A percentile compares a stretch with the other conserved stretches of the same genome.
Conservation (phyloP, 1,140 invertebrate genomes). For the Antheraea mylitta region DNA sequence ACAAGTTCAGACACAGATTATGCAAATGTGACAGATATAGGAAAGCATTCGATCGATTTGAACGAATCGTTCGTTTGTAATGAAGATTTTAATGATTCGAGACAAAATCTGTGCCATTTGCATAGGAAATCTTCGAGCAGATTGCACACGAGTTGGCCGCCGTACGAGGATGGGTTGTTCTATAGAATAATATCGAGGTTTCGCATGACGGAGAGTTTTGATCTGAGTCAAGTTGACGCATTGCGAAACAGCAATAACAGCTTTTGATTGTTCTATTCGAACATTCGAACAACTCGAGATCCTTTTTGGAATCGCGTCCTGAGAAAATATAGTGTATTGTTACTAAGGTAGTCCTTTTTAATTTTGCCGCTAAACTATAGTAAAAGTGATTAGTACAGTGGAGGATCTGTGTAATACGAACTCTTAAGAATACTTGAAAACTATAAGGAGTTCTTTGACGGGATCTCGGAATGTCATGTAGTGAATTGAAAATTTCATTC, state of each 20-base stretch:
- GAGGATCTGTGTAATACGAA: no score
- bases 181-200: slow-evolving; percentile 72
- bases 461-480: no score
- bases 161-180: slow-evolving; percentile 73
- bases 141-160: slow-evolving; percentile 60
- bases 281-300: not conserved
- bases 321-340: no score
- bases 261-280: not conserved
- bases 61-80: slow-evolving; percentile 16
- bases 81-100: slow-evolving; percentile 13
- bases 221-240: slow-evolving; percentile 44
- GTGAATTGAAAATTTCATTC: no score
- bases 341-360: no score
- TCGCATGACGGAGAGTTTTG: slow-evolving; percentile 71
- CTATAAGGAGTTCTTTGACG: no score
- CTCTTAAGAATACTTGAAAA: no score
- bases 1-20: not conserved
- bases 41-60: slow-evolving; percentile 11
- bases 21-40: slow-evolving; percentile 22
- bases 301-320: no score
- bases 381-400: no score
- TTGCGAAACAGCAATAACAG: slow-evolving; percentile 9
- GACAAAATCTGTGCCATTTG: slow-evolving; percentile 43
- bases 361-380: no score
- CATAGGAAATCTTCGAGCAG: slow-evolving; percentile 27